Conservation (phyloP, 2,797 vertebrate species). For the Margarornis squamiger region DNA sequence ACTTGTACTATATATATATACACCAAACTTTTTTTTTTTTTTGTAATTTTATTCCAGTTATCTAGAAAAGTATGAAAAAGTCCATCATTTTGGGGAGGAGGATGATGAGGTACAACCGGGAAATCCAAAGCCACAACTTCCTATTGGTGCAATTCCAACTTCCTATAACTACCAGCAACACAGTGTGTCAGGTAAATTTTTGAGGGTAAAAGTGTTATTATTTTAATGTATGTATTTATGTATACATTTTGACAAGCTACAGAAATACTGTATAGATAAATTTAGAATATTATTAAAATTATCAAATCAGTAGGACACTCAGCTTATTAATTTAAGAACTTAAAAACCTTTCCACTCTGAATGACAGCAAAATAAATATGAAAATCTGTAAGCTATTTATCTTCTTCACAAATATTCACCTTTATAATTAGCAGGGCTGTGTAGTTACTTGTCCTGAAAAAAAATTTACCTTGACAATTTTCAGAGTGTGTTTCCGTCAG, state of each 20-base stretch:
- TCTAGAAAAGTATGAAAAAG: constrained; percentile 99
- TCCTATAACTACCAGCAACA: constrained; percentile 99
- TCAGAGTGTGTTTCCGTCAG: background rate
- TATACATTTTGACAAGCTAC: background rate
- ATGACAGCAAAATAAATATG: background rate
- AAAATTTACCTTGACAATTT: background rate
- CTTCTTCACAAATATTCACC: background rate
- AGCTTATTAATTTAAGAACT: background rate
- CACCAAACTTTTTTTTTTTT: background rate
- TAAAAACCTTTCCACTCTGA: background rate
- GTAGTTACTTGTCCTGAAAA: background rate
- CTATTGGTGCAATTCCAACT: constrained; percentile 97
- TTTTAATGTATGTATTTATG: background rate
- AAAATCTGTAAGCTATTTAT: background rate
- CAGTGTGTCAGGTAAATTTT: constrained; percentile 88
- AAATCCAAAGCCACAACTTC: constrained; percentile 95
- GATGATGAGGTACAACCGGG: constrained; percentile 97
- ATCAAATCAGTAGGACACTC: background rate
- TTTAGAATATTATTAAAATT: background rate
- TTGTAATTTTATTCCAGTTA: constrained; percentile 81
- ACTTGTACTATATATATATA: background rate
- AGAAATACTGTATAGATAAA: background rate
- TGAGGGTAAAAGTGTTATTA: background rate
- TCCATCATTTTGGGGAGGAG: constrained; percentile 99
- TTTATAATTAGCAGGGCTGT: background rate